Evolutionary conservation across 2,888 invertebrate genomes (phyloP).

Genomic region (Dryobotodes eremita): DNA sequence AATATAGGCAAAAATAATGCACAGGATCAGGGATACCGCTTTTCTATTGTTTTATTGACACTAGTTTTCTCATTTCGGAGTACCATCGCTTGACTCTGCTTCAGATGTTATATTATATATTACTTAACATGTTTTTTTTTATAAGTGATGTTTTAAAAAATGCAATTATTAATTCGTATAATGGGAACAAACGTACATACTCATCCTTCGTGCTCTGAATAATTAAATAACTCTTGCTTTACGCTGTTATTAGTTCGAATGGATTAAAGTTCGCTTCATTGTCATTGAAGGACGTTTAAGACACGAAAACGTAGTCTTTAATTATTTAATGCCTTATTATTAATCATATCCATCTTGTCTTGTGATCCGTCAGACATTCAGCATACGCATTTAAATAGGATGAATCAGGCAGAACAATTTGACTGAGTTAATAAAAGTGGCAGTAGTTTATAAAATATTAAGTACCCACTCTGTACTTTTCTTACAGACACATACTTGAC

Average conservation of each 20-base stretch:
- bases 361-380: background rate
- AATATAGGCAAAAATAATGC: too few species aligned
- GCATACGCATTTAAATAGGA: background rate
- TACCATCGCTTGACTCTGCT: background rate
- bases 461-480: background rate
- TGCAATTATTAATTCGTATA: background rate
- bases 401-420: background rate
- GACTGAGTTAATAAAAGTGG: too few species aligned
- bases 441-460: too few species aligned
- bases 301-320: constrained; percentile 6
- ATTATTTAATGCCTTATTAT: constrained; percentile 5
- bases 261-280: constrained; percentile 24
- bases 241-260: constrained; percentile 18
- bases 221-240: constrained; percentile 9
- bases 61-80: background rate
- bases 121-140: too few species aligned
- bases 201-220: constrained; percentile 12
- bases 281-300: constrained; percentile 14
- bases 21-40: background rate
- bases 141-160: too few species aligned
- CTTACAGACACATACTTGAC: background rate
- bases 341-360: constrained; percentile 5
- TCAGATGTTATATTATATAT: background rate
- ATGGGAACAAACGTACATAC: background rate
- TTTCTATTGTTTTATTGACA: background rate